Evolutionary conservation across 2,113 vertebrate species (phyloP).

Genomic region (Himantopus leucocephalus): DNA sequence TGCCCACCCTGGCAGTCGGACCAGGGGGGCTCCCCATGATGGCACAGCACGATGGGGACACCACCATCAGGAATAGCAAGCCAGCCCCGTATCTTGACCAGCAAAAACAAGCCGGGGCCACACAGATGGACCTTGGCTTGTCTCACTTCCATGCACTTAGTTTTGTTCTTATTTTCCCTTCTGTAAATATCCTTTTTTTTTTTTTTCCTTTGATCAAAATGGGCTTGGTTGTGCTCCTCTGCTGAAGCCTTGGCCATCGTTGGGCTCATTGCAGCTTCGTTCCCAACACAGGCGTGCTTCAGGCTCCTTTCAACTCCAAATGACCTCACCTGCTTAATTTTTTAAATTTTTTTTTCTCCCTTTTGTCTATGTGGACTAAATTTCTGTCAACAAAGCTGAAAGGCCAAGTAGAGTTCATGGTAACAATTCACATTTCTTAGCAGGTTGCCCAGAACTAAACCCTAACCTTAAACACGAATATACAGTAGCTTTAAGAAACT

Average conservation of each 20-base stretch:
- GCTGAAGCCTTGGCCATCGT: neutral
- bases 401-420: constrained; percentile 74
- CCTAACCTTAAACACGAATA: neutral
- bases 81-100: fast-evolving
- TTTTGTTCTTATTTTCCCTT: neutral
- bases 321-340: constrained; percentile 73
- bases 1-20: constrained; percentile 1
- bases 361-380: constrained; percentile 48
- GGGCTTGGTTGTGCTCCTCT: fast-evolving
- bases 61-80: fast-evolving
- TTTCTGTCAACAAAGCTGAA: constrained; percentile 69
- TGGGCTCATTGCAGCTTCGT: constrained; percentile 49
- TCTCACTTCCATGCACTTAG: fast-evolving
- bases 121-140: fast-evolving
- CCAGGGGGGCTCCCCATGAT: neutral
- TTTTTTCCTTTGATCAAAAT: neutral
- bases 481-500: neutral
- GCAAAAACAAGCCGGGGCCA: fast-evolving
- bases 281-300: constrained; percentile 21
- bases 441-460: constrained; percentile 64
- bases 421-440: constrained; percentile 57
- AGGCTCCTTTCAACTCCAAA: constrained; percentile 71
- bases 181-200: neutral
- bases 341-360: neutral
- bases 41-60: neutral